Conservation (phyloP, 2,113 vertebrate species). For the Nansenia antarctica region DNA sequence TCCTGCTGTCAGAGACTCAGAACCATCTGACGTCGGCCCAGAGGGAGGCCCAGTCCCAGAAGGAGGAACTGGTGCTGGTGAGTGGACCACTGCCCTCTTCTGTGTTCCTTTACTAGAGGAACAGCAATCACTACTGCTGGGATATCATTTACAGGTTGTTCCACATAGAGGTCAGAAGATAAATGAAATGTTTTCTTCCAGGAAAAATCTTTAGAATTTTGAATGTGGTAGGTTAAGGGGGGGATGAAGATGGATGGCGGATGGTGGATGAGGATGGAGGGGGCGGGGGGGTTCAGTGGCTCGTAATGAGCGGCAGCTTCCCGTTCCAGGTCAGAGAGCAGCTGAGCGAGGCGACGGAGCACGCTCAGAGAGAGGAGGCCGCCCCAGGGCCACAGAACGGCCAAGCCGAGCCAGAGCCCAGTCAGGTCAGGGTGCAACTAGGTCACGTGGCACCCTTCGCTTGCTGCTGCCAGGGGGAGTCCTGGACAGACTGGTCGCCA, state of each 20-base stretch:
- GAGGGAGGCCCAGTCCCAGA: constrained; percentile 84
- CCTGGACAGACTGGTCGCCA: constrained; percentile 45
- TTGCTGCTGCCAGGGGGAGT: constrained; percentile 43
- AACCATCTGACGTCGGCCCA: constrained; percentile 82
- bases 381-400: constrained; percentile 63
- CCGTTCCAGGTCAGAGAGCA: constrained; percentile 87
- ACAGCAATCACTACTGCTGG: too few relatives aligned
- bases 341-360: constrained; percentile 79
- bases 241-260: not conserved
- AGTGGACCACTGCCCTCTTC: constrained; percentile 20
- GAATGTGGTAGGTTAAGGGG: not conserved
- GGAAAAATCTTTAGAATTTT: too few relatives aligned
- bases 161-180: too few relatives aligned
- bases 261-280: not conserved
- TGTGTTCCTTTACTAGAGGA: too few relatives aligned
- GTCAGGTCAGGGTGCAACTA: constrained; percentile 78
- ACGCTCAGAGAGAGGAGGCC: constrained; percentile 71
- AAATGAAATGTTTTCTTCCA: too few relatives aligned
- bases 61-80: constrained; percentile 86
- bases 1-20: constrained; percentile 82
- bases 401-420: constrained; percentile 58
- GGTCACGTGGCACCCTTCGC: constrained; percentile 54
- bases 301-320: constrained; percentile 46
- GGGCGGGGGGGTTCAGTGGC: constrained; percentile 32
- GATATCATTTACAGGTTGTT: too few relatives aligned